Evolutionary conservation across 2,113 vertebrate genomes (phyloP), one percentile per base, ranked within the genome.

Genomic region (Menura novaehollandiae): DNA sequence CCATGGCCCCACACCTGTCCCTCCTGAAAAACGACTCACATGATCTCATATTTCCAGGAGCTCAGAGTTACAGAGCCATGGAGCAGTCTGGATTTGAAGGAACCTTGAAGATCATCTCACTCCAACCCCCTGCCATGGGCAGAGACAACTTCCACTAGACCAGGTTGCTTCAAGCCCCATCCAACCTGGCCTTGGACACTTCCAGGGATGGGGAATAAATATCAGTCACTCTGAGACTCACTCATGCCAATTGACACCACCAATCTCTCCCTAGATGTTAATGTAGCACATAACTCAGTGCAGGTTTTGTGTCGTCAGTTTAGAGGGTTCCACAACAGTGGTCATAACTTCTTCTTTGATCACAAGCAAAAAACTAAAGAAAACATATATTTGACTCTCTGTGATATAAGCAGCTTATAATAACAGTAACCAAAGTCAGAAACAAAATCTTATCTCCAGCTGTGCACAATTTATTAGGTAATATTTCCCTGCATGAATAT

Each of bases 1-100:
- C 0, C 11, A 19, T 51, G 5, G 1, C 11, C 13, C 6, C 32
- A 7, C 0, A 2, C 13, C 17, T 35, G 46, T 51, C 27, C 4
- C 51, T 71, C 43, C 24, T 75, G 23, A 4, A 59, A 66, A 58
- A 59, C 10, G 3, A 72, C 52, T 47, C 33, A 60, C 19, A 43
- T 4, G 1, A 30, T 43, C 9, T 44, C 3, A 2, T 3, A 28
- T 8, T 21, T 90, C 27, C 18, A 51, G 33, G 14, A 85, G 3
- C 3, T 72, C 17, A 32, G 6, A 21, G 4, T 79, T 55, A 19
- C 6, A 33, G 24, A 32, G 18, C 53, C n/a, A 21, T 2, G 5
- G 17, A 41, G 41, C 22, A 39, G 3, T 41, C 67, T 39, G 5
- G 11, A 53, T 53, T 30, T 39, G 39, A n/a, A 75, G 19, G 2